Conservation (phyloP, 1,140 invertebrate species). For the Sitobion miscanthi region DNA sequence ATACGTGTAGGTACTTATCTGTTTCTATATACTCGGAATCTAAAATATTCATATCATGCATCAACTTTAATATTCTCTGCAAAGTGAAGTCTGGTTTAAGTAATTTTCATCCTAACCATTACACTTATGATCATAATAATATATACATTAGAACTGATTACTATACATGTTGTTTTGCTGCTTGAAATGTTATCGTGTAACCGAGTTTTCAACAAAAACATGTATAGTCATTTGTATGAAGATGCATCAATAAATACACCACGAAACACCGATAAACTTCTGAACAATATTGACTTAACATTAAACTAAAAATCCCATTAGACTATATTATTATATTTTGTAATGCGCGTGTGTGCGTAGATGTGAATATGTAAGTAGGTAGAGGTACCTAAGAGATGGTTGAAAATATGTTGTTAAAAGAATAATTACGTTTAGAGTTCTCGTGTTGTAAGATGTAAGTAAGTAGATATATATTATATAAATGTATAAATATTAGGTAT, state of each 20-base stretch:
- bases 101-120: neutral
- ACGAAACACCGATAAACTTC: neutral
- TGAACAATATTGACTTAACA: conserved; percentile 20
- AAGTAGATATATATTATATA: neutral
- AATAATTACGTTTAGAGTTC: neutral
- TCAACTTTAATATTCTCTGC: neutral
- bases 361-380: too few species aligned
- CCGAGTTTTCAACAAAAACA: neutral
- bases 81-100: neutral
- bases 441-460: neutral
- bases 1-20: neutral
- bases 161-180: neutral
- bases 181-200: neutral
- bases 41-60: neutral
- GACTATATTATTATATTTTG: neutral
- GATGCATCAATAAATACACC: neutral
- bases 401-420: neutral
- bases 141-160: neutral
- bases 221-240: conserved; percentile 2
- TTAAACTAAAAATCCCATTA: neutral
- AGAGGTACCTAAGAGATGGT: neutral
- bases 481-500: too few species aligned
- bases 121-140: neutral
- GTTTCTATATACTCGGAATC: neutral
- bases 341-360: neutral